These are phyloP conservation scores for Petrosia ficiformis DNA, from an alignment of 37 sponge, comb jelly and placozoan species.

Conservation along the genomic window DNA sequence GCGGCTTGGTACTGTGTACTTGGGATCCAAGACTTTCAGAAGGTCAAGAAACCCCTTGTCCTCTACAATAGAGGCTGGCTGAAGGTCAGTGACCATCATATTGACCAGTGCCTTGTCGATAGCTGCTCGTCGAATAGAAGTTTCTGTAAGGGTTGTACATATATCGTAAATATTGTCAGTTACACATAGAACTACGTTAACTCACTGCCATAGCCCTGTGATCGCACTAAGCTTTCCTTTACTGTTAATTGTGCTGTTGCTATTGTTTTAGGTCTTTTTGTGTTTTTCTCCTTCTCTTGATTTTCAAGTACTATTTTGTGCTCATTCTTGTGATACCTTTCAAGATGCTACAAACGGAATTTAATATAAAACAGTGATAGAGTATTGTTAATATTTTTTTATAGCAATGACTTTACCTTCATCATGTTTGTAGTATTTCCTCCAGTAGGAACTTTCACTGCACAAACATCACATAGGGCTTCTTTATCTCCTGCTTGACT, in stretches of 20 bases:
- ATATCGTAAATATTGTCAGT: too few relatives aligned
- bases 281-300: neutral
- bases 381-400: neutral
- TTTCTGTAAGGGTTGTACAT: too few relatives aligned
- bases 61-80: neutral
- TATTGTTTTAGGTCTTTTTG: neutral
- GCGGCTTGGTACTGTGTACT: neutral
- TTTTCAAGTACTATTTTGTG: neutral
- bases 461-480: neutral
- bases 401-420: neutral
- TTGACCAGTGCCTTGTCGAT: neutral
- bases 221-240: neutral
- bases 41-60: neutral
- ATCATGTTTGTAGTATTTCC: neutral
- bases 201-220: neutral
- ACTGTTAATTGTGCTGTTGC: neutral
- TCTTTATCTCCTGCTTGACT: neutral
- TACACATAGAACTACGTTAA: too few relatives aligned
- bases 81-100: neutral
- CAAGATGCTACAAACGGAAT: neutral
- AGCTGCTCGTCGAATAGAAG: neutral
- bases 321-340: neutral
- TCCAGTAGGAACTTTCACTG: neutral
- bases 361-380: too few relatives aligned
- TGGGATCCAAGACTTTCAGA: neutral